Evolutionary conservation across 2,797 vertebrate genomes (phyloP).

Genomic region (Gadopsis bispinosus): DNA sequence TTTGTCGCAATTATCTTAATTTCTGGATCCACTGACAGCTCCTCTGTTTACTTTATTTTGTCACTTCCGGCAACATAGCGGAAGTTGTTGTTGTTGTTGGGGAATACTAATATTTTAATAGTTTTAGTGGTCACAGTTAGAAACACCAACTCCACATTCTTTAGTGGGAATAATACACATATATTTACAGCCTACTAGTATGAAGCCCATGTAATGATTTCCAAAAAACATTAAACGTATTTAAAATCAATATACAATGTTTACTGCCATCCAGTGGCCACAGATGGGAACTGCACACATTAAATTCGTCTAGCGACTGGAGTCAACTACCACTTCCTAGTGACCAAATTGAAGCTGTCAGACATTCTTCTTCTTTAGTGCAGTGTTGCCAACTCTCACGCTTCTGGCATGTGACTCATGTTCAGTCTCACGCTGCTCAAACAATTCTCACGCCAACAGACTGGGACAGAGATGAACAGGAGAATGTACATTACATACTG

Average conservation of each 20-base stretch:
- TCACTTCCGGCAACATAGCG: constrained; percentile 65
- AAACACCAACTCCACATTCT: accelerated
- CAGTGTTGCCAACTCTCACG: no score
- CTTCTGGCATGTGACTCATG: no score
- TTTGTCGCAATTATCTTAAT: constrained; percentile 19
- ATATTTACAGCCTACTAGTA: neutral
- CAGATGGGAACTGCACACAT: accelerated
- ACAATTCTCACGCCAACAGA: no score
- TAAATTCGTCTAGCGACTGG: neutral
- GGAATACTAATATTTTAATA: neutral
- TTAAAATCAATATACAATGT: neutral
- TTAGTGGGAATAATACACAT: neutral
- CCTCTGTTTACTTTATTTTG: constrained; percentile 72
- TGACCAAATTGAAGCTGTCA: no score
- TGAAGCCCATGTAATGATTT: neutral
- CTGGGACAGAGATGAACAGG: no score
- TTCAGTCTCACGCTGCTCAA: no score
- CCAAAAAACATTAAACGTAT: neutral
- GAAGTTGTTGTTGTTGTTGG: constrained; percentile 45
- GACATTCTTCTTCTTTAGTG: no score
- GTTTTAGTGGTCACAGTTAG: accelerated
- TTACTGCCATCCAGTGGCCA: neutral
- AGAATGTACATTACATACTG: no score
- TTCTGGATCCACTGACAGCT: constrained; percentile 36
- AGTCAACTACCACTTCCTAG: neutral